These are phyloP conservation scores for Chamaetylas fuelleborni DNA, from an alignment of 2,113 vertebrate species.

Conservation along the genomic window DNA sequence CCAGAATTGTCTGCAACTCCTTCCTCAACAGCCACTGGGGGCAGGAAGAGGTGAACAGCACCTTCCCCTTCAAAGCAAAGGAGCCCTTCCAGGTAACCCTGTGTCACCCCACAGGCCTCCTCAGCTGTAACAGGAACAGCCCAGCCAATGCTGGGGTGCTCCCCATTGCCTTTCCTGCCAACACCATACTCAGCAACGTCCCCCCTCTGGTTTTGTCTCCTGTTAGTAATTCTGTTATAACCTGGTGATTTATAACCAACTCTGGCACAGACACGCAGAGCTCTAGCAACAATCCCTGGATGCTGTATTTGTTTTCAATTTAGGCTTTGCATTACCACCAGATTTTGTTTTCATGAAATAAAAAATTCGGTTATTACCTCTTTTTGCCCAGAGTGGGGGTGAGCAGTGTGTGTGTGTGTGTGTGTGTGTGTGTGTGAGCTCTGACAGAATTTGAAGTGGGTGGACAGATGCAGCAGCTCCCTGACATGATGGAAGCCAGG, in stretches of 20 bases:
- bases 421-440: neutral
- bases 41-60: constrained; percentile 71
- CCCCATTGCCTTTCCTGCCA: neutral
- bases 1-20: constrained; percentile 76
- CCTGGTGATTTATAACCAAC: neutral
- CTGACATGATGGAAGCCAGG: neutral
- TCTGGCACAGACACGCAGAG: neutral
- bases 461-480: neutral
- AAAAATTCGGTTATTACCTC: neutral
- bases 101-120: fast-evolving
- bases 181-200: neutral
- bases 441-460: neutral
- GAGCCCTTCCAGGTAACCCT: constrained; percentile 78
- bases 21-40: constrained; percentile 77
- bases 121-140: neutral
- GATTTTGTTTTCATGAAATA: neutral
- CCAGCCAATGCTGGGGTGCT: fast-evolving
- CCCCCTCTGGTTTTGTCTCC: neutral
- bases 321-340: neutral
- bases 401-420: neutral
- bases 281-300: neutral
- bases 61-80: constrained; percentile 71
- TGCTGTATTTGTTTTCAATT: neutral
- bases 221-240: neutral
- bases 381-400: neutral